Conservation (phyloP, 2,888 invertebrate genomes). For the Dimorphilus gyrociliatus region DNA sequence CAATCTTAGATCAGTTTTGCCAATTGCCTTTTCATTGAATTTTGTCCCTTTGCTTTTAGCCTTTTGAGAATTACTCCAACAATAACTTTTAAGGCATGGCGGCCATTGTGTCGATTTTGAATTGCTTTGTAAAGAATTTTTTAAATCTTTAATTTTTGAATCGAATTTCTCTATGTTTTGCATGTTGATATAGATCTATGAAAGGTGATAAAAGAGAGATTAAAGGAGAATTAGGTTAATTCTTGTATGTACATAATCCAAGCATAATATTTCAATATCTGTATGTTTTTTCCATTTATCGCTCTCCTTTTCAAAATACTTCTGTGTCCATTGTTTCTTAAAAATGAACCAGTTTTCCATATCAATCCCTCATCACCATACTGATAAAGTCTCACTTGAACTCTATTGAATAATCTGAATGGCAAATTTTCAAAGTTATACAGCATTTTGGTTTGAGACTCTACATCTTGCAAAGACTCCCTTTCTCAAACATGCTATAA, state of each 20-base stretch:
- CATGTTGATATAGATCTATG: constrained; percentile 19
- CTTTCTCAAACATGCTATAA: constrained; percentile 20
- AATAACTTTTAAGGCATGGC: constrained; percentile 29
- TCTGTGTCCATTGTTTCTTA: constrained; percentile 31
- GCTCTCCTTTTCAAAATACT: too few relatives aligned
- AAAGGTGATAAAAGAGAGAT: background rate
- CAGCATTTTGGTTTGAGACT: constrained; percentile 20
- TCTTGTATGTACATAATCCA: too few relatives aligned
- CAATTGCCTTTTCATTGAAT: constrained; percentile 16
- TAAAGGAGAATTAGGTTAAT: too few relatives aligned
- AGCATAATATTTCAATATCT: too few relatives aligned
- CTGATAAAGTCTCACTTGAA: constrained; percentile 29
- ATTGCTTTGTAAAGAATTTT: constrained; percentile 6
- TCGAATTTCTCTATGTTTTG: constrained; percentile 15
- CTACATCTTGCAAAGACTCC: constrained; percentile 11
- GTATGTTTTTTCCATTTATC: too few relatives aligned
- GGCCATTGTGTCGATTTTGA: too few relatives aligned
- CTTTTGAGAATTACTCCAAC: constrained; percentile 30
- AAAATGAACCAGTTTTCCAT: constrained; percentile 34
- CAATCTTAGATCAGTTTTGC: constrained; percentile 26
- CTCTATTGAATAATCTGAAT: constrained; percentile 32
- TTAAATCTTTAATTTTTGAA: constrained; percentile 19
- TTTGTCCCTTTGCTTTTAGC: constrained; percentile 20
- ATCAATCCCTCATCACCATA: constrained; percentile 27
- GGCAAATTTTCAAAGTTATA: constrained; percentile 33